Evolutionary conservation across 2,888 invertebrate genomes (phyloP).

Genomic region (Pyrocoelia pectoralis): DNA sequence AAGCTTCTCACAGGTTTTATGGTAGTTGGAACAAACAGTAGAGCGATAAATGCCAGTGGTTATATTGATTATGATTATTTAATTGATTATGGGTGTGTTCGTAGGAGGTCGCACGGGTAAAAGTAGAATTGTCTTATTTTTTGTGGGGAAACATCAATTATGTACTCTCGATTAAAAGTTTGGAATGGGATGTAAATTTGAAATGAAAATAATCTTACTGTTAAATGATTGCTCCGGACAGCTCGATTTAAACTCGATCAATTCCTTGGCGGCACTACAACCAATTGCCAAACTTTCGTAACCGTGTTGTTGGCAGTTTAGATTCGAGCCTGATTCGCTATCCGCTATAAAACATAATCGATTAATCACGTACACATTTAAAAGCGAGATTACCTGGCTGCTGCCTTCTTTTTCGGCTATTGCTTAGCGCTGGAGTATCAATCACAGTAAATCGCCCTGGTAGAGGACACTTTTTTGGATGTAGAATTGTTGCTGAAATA

Average conservation of each 20-base stretch:
- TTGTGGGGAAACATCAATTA: too few species aligned
- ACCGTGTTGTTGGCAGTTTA: constrained; percentile 62
- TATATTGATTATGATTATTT: too few species aligned
- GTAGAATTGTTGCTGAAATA: constrained; percentile 68
- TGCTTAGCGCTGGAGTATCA: constrained; percentile 20
- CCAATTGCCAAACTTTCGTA: constrained; percentile 68
- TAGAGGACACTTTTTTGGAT: constrained; percentile 73
- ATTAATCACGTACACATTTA: too few species aligned
- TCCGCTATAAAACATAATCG: constrained; percentile 18
- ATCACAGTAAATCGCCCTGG: constrained; percentile 71
- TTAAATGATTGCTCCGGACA: constrained; percentile 62
- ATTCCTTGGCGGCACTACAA: constrained; percentile 65
- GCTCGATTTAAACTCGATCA: constrained; percentile 68
- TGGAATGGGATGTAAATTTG: too few species aligned
- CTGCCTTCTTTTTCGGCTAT: constrained; percentile 63
- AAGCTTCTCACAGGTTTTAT: too few species aligned
- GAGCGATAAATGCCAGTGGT: too few species aligned
- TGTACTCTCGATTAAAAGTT: too few species aligned
- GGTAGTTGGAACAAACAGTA: too few species aligned
- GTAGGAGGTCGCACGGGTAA: too few species aligned
- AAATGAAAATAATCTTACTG: too few species aligned
- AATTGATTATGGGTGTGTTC: too few species aligned
- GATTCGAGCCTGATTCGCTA: constrained; percentile 25
- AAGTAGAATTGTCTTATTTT: too few species aligned
- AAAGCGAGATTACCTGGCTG: constrained; percentile 55